Base-by-base conservation (phyloP, 2,888 invertebrate genomes). In the Isoperla grammatica region DNA sequence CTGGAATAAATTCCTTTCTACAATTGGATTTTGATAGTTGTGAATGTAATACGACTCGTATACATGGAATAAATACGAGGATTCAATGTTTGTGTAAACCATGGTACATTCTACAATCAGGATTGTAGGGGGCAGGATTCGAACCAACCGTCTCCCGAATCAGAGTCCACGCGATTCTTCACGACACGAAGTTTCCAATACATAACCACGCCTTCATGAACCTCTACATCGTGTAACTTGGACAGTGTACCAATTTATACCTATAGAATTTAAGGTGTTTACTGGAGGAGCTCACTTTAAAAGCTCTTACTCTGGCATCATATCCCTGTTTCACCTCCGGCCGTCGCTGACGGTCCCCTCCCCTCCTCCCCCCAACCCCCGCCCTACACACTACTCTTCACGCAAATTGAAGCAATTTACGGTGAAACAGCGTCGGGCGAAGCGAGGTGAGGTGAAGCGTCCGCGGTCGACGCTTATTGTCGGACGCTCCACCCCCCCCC, bases 351-450 rank as follows among this genome's bases (percentile, higher is more conserved):
- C 35, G 13, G 9, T 29, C 42, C 20, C 11, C 43, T 22, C 20
- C 43, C 8, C 56, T 1, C 22, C 6, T 5, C 29, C 43, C 12
- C 56, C 2, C 22, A 2, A 3, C 29, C 43, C 12, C 56, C 20
- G 8, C 56, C 43, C 23, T 29, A 23, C 15, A 46, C 50, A 20
- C 48, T 43, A 29, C 58, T 58, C 58, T 48, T 42, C 42, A 50
- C 59, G 43, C 53, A 59, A 59, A 59, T 59, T 59, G 59, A 59
- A 59, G 50, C 59, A 59, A 59, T 59, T 59, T 59, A 53, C 50
- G 59, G 50, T 59, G 50, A 59, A 59, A 59, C 54, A 50, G 49
- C 43, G 59, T 23, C 43, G 53, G 49, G 19, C 29, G 56, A 56
- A 45, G 45, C 35, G 56, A 22, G 46, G 35, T n/a, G 22, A 17